Conservation (phyloP, 1,140 invertebrate genomes). For the Eueides isabella region DNA sequence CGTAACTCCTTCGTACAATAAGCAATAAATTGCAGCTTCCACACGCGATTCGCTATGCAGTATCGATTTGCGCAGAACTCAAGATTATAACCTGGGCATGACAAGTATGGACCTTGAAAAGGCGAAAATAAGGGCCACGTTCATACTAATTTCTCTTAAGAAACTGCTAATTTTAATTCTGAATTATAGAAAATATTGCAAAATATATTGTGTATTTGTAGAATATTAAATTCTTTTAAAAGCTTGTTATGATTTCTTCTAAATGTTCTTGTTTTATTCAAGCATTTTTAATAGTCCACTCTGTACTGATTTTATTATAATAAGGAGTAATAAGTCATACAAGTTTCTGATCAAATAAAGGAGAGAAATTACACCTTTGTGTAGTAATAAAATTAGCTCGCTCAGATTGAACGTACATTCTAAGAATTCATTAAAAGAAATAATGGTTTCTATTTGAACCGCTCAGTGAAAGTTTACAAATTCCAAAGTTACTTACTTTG, state of each 20-base stretch:
- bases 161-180: too few relatives aligned
- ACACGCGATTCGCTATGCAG: conserved; percentile 28
- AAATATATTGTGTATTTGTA: too few relatives aligned
- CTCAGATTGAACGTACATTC: neutral
- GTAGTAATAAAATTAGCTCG: neutral
- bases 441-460: conserved; percentile 5
- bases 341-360: neutral
- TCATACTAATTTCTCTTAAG: neutral
- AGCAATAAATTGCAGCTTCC: conserved; percentile 26
- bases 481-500: neutral
- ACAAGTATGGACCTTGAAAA: neutral
- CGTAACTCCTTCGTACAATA: conserved; percentile 16
- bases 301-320: neutral
- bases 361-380: neutral
- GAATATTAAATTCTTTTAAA: neutral
- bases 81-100: neutral
- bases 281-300: neutral
- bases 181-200: too few relatives aligned
- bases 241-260: neutral
- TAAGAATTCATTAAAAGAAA: conserved; percentile 10
- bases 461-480: conserved; percentile 4
- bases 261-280: neutral
- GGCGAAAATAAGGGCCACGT: neutral
- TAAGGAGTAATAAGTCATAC: neutral
- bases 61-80: conserved; percentile 24